Conservation (phyloP, 37 sponge, comb jelly and placozoan species). For the Aplysina aerophoba region DNA sequence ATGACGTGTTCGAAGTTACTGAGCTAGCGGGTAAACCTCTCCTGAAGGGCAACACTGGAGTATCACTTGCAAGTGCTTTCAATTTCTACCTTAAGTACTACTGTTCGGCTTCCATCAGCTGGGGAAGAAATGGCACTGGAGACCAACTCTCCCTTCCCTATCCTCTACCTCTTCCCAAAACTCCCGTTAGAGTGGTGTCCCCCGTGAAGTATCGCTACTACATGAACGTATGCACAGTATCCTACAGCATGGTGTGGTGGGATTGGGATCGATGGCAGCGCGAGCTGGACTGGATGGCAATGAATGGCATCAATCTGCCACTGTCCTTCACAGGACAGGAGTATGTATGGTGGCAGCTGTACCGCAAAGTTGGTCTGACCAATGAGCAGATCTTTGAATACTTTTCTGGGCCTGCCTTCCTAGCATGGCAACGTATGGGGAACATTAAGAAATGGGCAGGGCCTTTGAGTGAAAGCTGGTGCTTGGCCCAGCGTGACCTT, state of each 20-base stretch:
- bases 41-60: slow-evolving; percentile 79
- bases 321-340: slow-evolving; percentile 82
- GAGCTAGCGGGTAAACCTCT: not conserved
- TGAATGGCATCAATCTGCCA: slow-evolving; percentile 73
- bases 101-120: slow-evolving; percentile 67
- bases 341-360: slow-evolving; percentile 60
- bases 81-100: slow-evolving; percentile 73
- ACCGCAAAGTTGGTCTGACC: slow-evolving; percentile 42
- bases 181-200: slow-evolving; percentile 21
- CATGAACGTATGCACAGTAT: slow-evolving; percentile 81
- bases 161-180: slow-evolving; percentile 41
- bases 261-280: slow-evolving; percentile 61
- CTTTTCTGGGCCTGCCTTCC: slow-evolving; percentile 74
- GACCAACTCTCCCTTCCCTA: slow-evolving; percentile 57
- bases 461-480: slow-evolving; percentile 61
- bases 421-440: slow-evolving; percentile 84
- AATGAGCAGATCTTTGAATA: slow-evolving; percentile 45
- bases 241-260: slow-evolving; percentile 82
- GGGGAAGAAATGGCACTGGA: slow-evolving; percentile 69
- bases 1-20: slow-evolving; percentile 68
- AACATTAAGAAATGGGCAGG: slow-evolving; percentile 74
- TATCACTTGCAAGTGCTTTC: slow-evolving; percentile 64
- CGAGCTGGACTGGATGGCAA: slow-evolving; percentile 83
- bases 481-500: slow-evolving; percentile 40
- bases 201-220: slow-evolving; percentile 71